Base-by-base conservation (phyloP, 2,797 vertebrate species). In the Galagoides demidoff region DNA sequence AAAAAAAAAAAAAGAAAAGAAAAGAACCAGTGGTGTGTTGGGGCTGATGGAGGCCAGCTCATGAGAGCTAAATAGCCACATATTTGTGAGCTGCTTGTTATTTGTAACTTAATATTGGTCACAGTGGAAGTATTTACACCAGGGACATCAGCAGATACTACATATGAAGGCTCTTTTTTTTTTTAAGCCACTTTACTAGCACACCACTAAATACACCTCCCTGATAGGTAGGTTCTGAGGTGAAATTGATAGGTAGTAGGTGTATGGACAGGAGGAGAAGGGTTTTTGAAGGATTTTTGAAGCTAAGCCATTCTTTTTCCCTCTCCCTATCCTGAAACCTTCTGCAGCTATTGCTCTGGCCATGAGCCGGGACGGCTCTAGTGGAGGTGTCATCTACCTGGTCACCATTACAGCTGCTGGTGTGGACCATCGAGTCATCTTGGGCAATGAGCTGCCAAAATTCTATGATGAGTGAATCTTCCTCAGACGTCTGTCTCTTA, bases 351-450 rank as follows among this genome's bases (percentile, higher is more conserved):
- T 99, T 0, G 74, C 99, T 71, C 83, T 99, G 98, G 99, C 99
- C 1, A 99, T 99, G 99, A 97, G 85, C 87, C 98, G 99, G 12
- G 99, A 99, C 0, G 99, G 99, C 34, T 99, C 99, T 57, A 99
- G 99, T 0, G 99, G 99, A 0, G 99, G 99, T 0, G 98, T 99
- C 91, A 99, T 99, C 1, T 99, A 99, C 71, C 90, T 99, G 0
- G 99, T 98, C 92, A 99, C 99, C 39, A 98, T 99, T 19, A 99
- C 99, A 55, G 71, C 99, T 96, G 97, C 98, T 0, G 97, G 98
- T 19, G 96, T 98, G 29, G 99, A 99, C 89, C 99, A 99, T 91
- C 99, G 98, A 57, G 98, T 99, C 0, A 43, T 99, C 93, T 97
- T 99, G 57, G 99, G 99, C 85, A 98, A 99, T 16, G 98, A 99